Evolutionary conservation across 2,113 vertebrate species (phyloP).

Genomic region (Sylvia atricapilla): DNA sequence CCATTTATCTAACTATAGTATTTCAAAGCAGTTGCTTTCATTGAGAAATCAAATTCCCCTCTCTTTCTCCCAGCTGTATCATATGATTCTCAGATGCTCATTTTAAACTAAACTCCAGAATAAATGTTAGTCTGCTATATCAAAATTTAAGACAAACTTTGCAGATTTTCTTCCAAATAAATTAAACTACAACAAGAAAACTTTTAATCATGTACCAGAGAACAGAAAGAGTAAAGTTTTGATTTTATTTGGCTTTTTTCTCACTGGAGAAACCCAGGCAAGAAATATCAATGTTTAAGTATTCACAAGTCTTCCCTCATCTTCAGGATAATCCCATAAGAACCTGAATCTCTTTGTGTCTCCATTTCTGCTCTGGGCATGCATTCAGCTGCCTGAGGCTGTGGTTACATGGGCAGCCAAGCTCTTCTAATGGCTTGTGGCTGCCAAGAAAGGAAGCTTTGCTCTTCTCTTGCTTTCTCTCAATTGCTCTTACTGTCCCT

Average conservation of each 20-base stretch:
- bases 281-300: background rate
- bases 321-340: background rate
- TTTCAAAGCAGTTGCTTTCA: background rate
- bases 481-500: background rate
- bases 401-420: background rate
- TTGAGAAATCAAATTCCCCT: background rate
- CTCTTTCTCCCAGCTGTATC: background rate
- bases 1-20: background rate
- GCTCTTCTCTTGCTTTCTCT: background rate
- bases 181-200: background rate
- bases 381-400: slow-evolving; percentile 1
- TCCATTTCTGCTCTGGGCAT: slow-evolving; percentile 2
- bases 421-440: background rate
- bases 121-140: background rate
- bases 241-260: background rate
- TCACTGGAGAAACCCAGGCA: background rate
- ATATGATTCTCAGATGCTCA: background rate
- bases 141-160: background rate
- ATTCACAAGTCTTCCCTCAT: background rate
- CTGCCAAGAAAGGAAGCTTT: background rate
- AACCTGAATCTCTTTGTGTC: background rate
- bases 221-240: background rate
- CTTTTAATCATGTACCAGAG: background rate
- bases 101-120: background rate
- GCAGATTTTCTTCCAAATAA: background rate